Conservation (phyloP, 1,140 invertebrate species). For the Rhyacophila brunnea region DNA sequence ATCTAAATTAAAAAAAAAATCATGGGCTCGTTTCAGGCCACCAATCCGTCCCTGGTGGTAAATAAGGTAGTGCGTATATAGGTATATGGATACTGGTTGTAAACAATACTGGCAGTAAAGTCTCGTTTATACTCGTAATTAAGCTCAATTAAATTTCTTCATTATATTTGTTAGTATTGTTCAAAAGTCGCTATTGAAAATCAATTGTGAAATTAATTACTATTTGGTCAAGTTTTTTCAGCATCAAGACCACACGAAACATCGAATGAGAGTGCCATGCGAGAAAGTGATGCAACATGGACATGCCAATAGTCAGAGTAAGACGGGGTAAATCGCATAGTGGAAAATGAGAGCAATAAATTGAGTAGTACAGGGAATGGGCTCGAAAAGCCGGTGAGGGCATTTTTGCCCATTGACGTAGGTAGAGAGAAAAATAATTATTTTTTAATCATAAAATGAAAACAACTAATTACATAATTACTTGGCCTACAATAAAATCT, state of each 20-base stretch:
- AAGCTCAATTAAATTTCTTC: too few species aligned
- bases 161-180: slow-evolving; percentile 15
- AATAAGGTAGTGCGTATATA: too few species aligned
- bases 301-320: background rate
- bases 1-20: too few species aligned
- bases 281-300: background rate
- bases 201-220: slow-evolving; percentile 35
- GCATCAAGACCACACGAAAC: slow-evolving; percentile 29
- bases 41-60: too few species aligned
- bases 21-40: too few species aligned
- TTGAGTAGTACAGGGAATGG: slow-evolving; percentile 10
- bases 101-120: too few species aligned
- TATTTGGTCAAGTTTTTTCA: slow-evolving; percentile 26
- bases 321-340: background rate
- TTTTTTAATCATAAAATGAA: too few species aligned
- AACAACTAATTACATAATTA: background rate
- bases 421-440: too few species aligned
- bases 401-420: background rate
- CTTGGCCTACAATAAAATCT: background rate
- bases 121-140: too few species aligned
- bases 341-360: slow-evolving; percentile 30
- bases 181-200: slow-evolving; percentile 30
- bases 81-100: too few species aligned
- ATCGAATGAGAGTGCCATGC: background rate
- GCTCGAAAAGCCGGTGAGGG: slow-evolving; percentile 17